Percentiles rank a stretch among this genome's conserved stretches.
phyloP scores from a whole-genome alignment of 64 coral and sea anemone species.

The Stichodactyla helianthus region DNA sequence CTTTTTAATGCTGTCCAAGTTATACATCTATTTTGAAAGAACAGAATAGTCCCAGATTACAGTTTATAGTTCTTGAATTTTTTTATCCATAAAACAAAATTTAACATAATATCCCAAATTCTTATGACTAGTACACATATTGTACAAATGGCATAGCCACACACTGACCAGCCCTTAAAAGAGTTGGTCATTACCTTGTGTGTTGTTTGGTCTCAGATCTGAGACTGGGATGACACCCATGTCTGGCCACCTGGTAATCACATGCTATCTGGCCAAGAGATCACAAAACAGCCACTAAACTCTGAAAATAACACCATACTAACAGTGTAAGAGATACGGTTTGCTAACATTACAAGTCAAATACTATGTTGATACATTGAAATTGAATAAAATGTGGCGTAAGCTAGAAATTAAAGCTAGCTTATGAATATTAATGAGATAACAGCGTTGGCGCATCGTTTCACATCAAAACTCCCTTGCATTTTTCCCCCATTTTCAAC shows the following conservation, averaged over 20 bases:
- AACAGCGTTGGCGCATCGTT: neutral
- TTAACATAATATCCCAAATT: neutral
- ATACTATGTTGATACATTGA: neutral
- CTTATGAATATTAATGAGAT: neutral
- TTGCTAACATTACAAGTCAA: neutral
- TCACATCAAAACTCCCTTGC: too few relatives aligned
- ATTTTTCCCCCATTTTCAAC: neutral
- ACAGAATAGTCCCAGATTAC: too few relatives aligned
- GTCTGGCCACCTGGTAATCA: neutral
- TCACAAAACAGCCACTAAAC: neutral
- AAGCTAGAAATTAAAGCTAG: neutral
- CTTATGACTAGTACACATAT: neutral
- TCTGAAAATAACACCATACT: constrained; percentile 14
- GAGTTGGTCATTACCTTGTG: constrained; percentile 16
- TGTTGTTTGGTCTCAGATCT: constrained; percentile 5
- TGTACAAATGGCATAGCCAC: neutral
- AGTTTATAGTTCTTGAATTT: too few relatives aligned
- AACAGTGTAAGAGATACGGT: neutral
- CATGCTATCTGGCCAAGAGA: neutral
- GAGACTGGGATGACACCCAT: constrained; percentile 7
- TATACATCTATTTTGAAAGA: too few relatives aligned
- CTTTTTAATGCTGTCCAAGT: neutral
- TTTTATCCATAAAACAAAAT: too few relatives aligned
- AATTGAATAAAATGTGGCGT: neutral
- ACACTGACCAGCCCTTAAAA: constrained; percentile 1